phyloP scores from a whole-genome alignment of 2,888 invertebrate genomes.

The Dinocampus coccinellae region DNA sequence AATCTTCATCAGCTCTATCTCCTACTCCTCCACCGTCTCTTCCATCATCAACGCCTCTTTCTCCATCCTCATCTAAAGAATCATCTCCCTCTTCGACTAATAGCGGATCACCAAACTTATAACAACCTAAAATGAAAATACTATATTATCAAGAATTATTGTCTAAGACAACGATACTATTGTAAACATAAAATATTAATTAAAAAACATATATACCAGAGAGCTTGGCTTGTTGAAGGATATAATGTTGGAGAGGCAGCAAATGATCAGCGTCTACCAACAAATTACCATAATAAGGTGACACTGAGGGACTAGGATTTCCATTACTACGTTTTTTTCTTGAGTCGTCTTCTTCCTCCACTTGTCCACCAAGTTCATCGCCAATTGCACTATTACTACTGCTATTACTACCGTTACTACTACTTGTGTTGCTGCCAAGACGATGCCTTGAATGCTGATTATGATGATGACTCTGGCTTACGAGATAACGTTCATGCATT shows the following conservation, averaged over 20 bases:
- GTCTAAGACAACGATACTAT: background rate
- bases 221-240: conserved; percentile 86
- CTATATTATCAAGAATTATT: background rate
- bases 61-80: conserved; percentile 79
- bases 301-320: conserved; percentile 66
- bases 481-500: conserved; percentile 85
- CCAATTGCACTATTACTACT: conserved; percentile 60
- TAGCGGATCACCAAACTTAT: conserved; percentile 77
- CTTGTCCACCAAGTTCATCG: conserved; percentile 55
- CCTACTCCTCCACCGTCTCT: conserved; percentile 49
- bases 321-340: conserved; percentile 66
- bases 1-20: conserved; percentile 70
- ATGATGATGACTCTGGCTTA: conserved; percentile 60
- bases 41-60: conserved; percentile 30
- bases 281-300: conserved; percentile 65
- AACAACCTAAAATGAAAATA: conserved; percentile 71
- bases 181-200: background rate
- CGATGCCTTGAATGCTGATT: conserved; percentile 65
- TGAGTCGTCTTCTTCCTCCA: conserved; percentile 56
- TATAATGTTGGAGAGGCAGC: conserved; percentile 87
- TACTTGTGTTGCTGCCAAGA: conserved; percentile 60
- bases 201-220: conserved; percentile 70
- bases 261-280: conserved; percentile 75
- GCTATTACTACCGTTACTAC: conserved; percentile 51
- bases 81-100: conserved; percentile 75